These are phyloP conservation scores for Aphelenchoides bicaudatus DNA, from an alignment of 2,888 invertebrate genomes.

Conservation along the genomic window DNA sequence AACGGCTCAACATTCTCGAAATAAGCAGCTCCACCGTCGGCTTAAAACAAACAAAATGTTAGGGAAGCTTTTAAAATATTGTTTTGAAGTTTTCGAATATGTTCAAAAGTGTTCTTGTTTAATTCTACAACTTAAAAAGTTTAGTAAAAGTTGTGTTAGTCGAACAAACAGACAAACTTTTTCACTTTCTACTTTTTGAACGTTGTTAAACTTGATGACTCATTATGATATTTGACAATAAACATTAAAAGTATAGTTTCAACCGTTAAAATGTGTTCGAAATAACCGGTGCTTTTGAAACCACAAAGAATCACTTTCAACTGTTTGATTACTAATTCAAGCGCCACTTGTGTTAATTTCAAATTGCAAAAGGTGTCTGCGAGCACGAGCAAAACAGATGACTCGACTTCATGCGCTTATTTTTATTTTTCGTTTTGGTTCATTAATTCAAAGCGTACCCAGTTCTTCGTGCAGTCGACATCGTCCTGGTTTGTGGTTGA, in stretches of 20 bases:
- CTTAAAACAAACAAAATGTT: conserved; percentile 6
- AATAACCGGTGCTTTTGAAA: neutral
- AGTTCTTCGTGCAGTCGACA: conserved; percentile 42
- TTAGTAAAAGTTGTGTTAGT: neutral
- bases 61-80: neutral
- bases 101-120: neutral
- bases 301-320: no score
- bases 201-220: no score
- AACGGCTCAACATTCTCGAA: conserved; percentile 13
- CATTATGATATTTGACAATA: no score
- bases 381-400: no score
- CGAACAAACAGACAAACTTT: neutral
- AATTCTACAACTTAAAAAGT: neutral
- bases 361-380: no score
- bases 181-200: no score
- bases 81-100: neutral
- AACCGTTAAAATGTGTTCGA: neutral
- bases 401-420: neutral
- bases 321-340: no score
- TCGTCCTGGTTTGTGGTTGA: conserved; percentile 54
- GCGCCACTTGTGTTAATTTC: neutral
- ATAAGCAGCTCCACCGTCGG: conserved; percentile 12
- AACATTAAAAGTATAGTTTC: no score
- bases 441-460: conserved; percentile 20
- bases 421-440: conserved; percentile 6